Percentiles rank a stretch among this genome's conserved stretches.
Conservation (phyloP, 2,797 vertebrate genomes). For the Gadopsis marmoratus region DNA sequence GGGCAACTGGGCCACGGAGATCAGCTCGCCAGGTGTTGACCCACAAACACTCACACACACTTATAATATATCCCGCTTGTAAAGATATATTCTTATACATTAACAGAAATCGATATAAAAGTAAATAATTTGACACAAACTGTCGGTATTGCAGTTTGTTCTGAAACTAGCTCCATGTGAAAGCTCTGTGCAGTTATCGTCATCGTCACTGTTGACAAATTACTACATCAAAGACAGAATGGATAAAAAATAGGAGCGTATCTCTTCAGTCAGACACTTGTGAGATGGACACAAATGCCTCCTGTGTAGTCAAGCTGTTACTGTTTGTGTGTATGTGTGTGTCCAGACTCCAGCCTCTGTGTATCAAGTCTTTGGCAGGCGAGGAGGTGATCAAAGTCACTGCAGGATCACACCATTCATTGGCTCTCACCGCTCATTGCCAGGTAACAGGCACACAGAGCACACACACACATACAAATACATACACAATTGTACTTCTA, state of each 20-base stretch:
- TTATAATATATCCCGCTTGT: not conserved
- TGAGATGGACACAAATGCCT: not conserved
- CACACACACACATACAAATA: not conserved
- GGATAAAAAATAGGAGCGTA: not conserved
- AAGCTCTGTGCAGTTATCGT: not conserved
- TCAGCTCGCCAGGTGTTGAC: conserved; percentile 90
- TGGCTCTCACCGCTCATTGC: conserved; percentile 94
- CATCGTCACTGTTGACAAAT: not conserved
- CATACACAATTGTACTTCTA: not conserved
- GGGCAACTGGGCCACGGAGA: conserved; percentile 98
- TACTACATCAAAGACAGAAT: not conserved
- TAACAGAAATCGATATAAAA: not conserved
- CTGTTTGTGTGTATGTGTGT: conserved; percentile 7
- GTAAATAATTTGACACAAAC: not conserved
- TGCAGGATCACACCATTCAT: conserved; percentile 93
- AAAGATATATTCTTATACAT: not conserved
- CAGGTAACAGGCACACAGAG: conserved; percentile 86
- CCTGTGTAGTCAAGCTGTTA: not conserved
- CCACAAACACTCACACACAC: not conserved
- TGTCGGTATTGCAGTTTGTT: not conserved
- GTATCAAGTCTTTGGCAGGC: conserved; percentile 92
- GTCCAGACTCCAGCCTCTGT: conserved; percentile 93
- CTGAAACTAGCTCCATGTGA: not conserved
- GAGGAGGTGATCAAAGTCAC: conserved; percentile 93
- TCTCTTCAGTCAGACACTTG: not conserved